Percentiles rank a stretch among this genome's conserved stretches.
Evolutionary conservation across 2,113 vertebrate species (phyloP).

Genomic region (Corapipo altera): DNA sequence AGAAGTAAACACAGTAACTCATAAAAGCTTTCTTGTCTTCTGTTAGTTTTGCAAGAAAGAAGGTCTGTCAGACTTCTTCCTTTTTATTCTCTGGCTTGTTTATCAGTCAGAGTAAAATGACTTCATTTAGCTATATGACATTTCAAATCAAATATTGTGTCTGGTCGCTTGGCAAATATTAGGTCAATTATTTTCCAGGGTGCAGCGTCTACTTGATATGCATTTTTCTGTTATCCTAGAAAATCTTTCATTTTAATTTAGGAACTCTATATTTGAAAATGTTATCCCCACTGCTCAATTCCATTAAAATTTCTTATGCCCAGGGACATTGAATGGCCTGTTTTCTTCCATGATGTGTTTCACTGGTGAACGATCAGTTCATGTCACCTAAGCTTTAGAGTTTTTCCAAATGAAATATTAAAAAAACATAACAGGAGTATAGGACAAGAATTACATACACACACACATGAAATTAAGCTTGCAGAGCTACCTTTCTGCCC

Average conservation of each 20-base stretch:
- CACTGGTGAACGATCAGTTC: not conserved
- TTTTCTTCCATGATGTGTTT: not conserved
- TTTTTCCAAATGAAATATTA: not conserved
- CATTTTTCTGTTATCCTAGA: not conserved
- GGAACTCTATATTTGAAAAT: not conserved
- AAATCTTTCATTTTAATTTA: not conserved
- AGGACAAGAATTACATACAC: not conserved
- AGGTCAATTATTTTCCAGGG: not conserved
- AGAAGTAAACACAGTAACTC: slow-evolving; percentile 18
- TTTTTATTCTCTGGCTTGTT: slow-evolving; percentile 6
- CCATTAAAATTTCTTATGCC: not conserved
- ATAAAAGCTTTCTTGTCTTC: not conserved
- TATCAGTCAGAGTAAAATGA: not conserved
- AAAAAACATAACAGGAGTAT: not conserved
- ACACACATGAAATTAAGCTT: not conserved
- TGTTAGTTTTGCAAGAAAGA: not conserved
- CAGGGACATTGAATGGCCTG: not conserved
- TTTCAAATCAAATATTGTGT: not conserved
- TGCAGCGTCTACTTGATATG: not conserved
- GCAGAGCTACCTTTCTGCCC: not conserved
- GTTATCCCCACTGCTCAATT: not conserved
- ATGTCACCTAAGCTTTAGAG: not conserved
- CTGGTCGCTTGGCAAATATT: not conserved
- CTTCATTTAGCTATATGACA: not conserved
- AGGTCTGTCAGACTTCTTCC: not conserved